Percentiles rank a stretch among this genome's conserved stretches.
Evolutionary conservation across 2,797 vertebrate genomes (phyloP).

Genomic region (Micropoecilia bifurca): DNA sequence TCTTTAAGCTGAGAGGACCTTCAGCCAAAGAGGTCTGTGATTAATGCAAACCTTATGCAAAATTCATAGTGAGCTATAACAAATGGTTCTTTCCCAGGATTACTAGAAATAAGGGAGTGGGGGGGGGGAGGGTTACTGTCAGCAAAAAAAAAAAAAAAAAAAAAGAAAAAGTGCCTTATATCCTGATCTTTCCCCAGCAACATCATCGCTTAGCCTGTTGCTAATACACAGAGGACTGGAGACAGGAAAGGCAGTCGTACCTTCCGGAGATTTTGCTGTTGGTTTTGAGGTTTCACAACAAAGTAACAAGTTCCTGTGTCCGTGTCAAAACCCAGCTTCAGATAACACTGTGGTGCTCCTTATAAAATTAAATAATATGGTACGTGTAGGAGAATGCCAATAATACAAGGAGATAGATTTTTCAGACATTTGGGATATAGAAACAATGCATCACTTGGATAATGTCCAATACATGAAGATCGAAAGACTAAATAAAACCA

Average conservation of each 20-base stretch:
- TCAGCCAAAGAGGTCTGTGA: constrained; percentile 49
- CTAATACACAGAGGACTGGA: constrained; percentile 43
- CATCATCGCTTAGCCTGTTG: constrained; percentile 48
- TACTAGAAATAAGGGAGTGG: constrained; percentile 45
- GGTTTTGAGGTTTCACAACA: constrained; percentile 45
- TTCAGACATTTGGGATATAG: neutral
- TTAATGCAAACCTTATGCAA: constrained; percentile 60
- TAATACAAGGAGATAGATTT: constrained; percentile 3
- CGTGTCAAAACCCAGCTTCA: constrained; percentile 29
- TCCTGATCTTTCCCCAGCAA: constrained; percentile 38
- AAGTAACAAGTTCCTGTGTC: constrained; percentile 34
- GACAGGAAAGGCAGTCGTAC: constrained; percentile 35
- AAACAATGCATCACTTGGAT: neutral
- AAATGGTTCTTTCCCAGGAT: constrained; percentile 47
- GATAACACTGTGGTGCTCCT: constrained; percentile 20
- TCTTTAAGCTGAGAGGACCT: constrained; percentile 43
- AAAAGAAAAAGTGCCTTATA: constrained; percentile 32
- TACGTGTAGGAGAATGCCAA: constrained; percentile 31
- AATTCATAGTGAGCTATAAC: constrained; percentile 50
- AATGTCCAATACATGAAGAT: neutral
- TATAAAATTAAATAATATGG: constrained; percentile 40
- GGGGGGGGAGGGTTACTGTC: constrained; percentile 44
- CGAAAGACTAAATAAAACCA: neutral
- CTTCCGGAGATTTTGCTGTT: constrained; percentile 44
- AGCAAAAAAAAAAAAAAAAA: constrained; percentile 29